Base-by-base conservation (phyloP, 2,113 vertebrate species). In the Nycticryphes semicollaris region DNA sequence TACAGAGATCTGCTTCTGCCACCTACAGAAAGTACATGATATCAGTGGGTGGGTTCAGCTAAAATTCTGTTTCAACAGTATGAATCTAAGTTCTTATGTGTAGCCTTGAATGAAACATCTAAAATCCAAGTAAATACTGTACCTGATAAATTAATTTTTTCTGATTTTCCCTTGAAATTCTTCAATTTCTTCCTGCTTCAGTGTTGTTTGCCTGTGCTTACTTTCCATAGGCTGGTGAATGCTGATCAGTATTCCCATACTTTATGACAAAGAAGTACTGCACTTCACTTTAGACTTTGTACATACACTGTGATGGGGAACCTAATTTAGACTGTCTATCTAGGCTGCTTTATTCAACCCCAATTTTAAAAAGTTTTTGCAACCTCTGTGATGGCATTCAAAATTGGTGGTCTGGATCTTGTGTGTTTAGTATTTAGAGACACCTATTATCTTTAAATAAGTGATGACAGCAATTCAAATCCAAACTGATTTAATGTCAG, bases 401-500 rank as follows among this genome's bases (percentile, higher is more conserved):
- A 68, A 89, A 82, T 35, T 51, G 35, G 18, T 72, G 8, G 21
- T 48, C 31, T 66, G 35, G 35, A 62, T 43, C 30, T 25, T 15
- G 3, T 59, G 24, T 23, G 9, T 35, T 85, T 39, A 48, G 12
- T 62, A 43, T 90, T 87, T 28, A 80, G 48, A 92, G 95, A 79
- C 60, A 45, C 1, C 6, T 89, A 28, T 63, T 89, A 53, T 66
- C 63, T 79, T 90, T 74, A 93, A 92, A 66, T 73, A 82, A 85
- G 19, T 62, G 57, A 76, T 72, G 79, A 56, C 48, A 75, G 18
- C 56, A 80, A 88, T 18, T 66, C 63, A 90, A 90, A 90, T 88
- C 18, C 25, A 87, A 68, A 82, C 56, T 79, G 70, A 85, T 69
- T 70, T 79, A 87, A 82, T 90, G 82, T 48, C 80, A 90, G 76